Evolutionary conservation across 2,888 invertebrate genomes (phyloP).

Genomic region (Phaonia tiefii): DNA sequence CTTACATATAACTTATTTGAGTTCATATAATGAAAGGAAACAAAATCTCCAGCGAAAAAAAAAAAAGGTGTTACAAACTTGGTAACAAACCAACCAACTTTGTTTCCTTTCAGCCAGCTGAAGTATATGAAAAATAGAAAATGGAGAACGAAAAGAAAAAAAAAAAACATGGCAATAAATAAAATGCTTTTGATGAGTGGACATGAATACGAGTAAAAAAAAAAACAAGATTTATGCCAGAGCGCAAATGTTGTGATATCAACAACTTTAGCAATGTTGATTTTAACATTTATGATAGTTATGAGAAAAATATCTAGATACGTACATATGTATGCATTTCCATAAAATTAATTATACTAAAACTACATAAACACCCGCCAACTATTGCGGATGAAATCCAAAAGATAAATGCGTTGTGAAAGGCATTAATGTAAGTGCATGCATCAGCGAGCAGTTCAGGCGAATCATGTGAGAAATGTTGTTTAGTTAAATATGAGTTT

Average conservation of each 20-base stretch:
- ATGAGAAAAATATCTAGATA: conserved; percentile 57
- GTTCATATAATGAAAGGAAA: conserved; percentile 32
- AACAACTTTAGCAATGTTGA: conserved; percentile 56
- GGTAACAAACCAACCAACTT: neutral
- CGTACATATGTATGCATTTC: neutral
- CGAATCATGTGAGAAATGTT: conserved; percentile 27
- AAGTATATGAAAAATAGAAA: neutral
- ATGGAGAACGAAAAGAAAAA: neutral
- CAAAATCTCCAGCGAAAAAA: neutral
- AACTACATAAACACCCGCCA: conserved; percentile 38
- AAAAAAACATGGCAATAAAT: neutral
- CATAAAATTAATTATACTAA: conserved; percentile 57
- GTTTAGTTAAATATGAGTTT: conserved; percentile 4
- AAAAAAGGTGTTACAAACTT: conserved; percentile 23
- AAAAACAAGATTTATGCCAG: conserved; percentile 53
- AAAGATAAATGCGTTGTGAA: conserved; percentile 16
- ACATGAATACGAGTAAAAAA: conserved; percentile 54
- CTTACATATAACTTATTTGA: too few relatives aligned
- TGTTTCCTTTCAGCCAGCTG: neutral
- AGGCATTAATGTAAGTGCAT: conserved; percentile 1
- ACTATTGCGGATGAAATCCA: neutral
- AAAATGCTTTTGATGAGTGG: conserved; percentile 56
- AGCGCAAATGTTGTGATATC: conserved; percentile 52
- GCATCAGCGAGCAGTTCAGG: conserved; percentile 14
- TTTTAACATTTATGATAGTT: conserved; percentile 61